These are phyloP conservation scores for Accipiter fasciatus DNA, from an alignment of 2,797 vertebrate species.

Conservation along the genomic window DNA sequence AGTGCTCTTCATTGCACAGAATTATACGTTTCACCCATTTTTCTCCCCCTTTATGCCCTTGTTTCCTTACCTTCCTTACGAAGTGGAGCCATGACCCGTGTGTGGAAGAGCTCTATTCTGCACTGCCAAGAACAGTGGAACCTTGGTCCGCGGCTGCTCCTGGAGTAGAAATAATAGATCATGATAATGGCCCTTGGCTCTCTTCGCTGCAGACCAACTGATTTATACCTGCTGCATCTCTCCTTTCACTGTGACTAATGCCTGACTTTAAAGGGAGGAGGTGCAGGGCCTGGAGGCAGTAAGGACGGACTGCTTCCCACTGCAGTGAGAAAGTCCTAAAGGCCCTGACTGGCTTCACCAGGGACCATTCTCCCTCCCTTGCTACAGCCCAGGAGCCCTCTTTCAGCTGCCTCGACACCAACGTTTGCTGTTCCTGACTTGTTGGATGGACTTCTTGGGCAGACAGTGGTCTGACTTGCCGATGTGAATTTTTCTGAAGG, in stretches of 20 bases:
- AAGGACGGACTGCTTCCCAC: neutral
- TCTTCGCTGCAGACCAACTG: neutral
- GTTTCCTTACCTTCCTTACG: neutral
- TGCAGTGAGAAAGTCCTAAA: neutral
- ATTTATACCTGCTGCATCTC: neutral
- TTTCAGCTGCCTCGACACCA: neutral
- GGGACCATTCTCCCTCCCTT: neutral
- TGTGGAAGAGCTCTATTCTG: neutral
- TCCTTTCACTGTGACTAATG: neutral
- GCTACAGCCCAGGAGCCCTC: neutral
- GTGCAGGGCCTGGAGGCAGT: neutral
- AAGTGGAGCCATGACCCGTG: accelerated
- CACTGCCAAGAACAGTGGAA: neutral
- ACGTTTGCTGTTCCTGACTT: neutral
- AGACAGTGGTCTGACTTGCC: neutral
- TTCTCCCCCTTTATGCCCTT: neutral
- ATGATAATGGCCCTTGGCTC: neutral
- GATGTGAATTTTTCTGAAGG: neutral
- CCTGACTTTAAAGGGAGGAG: neutral
- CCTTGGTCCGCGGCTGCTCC: neutral
- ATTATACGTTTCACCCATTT: neutral
- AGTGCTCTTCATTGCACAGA: neutral
- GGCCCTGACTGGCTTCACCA: neutral
- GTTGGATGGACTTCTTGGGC: neutral
- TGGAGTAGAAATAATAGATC: neutral